A percentile compares a stretch with the other conserved stretches of the same genome.
phyloP scores from a whole-genome alignment of 2,888 invertebrate species.

The Schrankia costaestrigalis region DNA sequence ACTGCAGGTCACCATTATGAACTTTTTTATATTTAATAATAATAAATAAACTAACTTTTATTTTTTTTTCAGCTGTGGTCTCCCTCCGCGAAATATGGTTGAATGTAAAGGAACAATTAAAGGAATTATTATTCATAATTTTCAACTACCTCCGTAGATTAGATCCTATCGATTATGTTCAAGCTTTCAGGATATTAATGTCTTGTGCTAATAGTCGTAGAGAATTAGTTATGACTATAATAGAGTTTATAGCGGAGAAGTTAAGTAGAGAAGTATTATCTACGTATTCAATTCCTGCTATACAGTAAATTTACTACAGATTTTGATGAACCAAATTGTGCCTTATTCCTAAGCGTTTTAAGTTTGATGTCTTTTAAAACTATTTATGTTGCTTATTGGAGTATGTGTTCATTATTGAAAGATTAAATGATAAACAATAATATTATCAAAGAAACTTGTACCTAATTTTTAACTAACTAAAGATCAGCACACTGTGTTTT shows the following conservation, averaged over 20 bases:
- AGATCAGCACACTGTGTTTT: no score
- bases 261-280: slow-evolving; percentile 54
- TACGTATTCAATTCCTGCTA: slow-evolving; percentile 14
- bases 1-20: not conserved
- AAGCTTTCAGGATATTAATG: slow-evolving; percentile 55
- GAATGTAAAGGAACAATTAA: slow-evolving; percentile 47
- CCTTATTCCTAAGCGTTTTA: no score
- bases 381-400: no score
- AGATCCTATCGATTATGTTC: slow-evolving; percentile 48
- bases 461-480: no score
- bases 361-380: no score
- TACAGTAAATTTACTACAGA: not conserved
- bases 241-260: slow-evolving; percentile 58
- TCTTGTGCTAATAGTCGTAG: slow-evolving; percentile 41
- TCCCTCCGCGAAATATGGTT: slow-evolving; percentile 62
- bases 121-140: slow-evolving; percentile 56
- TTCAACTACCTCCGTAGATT: slow-evolving; percentile 56
- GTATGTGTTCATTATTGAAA: no score
- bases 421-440: no score
- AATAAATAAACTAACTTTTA: not conserved
- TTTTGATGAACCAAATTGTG: no score
- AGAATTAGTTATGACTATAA: slow-evolving; percentile 55
- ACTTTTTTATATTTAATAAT: not conserved
- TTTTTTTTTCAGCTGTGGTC: slow-evolving; percentile 46
- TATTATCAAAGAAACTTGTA: no score